Conservation (phyloP, 2,797 vertebrate genomes). For the Phyllotis vaccarum region DNA sequence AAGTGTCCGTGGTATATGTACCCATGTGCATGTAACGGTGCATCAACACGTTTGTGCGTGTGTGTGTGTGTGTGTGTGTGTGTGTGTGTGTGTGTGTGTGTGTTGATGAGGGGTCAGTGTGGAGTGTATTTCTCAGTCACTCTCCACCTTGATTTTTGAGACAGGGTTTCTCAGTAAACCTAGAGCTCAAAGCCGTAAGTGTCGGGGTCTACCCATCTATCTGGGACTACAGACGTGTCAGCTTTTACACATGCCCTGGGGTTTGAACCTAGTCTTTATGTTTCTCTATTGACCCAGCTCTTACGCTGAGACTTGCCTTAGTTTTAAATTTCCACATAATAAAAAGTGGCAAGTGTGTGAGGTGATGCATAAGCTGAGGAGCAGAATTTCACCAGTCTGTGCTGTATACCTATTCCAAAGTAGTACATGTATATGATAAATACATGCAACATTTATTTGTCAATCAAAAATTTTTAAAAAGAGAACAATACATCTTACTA, state of each 20-base stretch:
- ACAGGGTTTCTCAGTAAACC: neutral
- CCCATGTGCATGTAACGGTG: too few relatives aligned
- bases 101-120: neutral
- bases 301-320: neutral
- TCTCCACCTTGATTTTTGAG: neutral
- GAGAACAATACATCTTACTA: neutral
- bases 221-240: neutral
- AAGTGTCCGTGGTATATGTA: neutral
- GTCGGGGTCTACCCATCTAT: too few relatives aligned
- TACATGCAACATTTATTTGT: neutral
- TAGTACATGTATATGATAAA: neutral
- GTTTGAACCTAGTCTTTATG: neutral
- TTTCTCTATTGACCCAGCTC: neutral
- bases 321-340: neutral
- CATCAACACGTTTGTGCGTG: neutral
- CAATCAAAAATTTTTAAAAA: neutral
- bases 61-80: neutral
- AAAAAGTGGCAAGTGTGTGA: neutral
- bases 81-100: neutral
- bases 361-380: neutral
- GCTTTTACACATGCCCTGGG: neutral
- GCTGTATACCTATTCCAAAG: neutral
- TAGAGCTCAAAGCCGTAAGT: neutral
- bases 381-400: neutral
- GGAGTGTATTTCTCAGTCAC: neutral